A percentile compares a stretch with the other conserved stretches of the same genome.
These are phyloP conservation scores for Epinephelus awoara DNA, from an alignment of 2,797 vertebrate genomes.

Conservation along the genomic window DNA sequence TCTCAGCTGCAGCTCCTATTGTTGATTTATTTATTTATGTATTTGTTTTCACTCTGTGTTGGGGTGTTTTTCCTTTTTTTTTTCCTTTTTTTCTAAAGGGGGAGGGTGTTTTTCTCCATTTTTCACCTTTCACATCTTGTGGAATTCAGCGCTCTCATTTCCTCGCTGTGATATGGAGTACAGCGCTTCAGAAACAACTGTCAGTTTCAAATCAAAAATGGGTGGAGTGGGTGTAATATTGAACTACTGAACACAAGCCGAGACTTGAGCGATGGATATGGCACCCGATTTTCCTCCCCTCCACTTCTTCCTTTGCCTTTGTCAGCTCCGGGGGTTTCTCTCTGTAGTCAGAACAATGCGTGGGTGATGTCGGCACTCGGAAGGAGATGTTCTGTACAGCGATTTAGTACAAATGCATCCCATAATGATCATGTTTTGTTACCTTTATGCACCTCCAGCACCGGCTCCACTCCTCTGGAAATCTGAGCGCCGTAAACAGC, in stretches of 20 bases:
- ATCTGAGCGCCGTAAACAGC: slow-evolving; percentile 75
- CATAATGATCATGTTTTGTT: slow-evolving; percentile 90
- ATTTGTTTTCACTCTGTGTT: slow-evolving; percentile 85
- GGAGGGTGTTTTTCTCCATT: slow-evolving; percentile 70
- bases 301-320: slow-evolving; percentile 81
- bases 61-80: slow-evolving; percentile 69
- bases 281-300: slow-evolving; percentile 77
- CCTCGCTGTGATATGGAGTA: slow-evolving; percentile 84
- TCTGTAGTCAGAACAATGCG: slow-evolving; percentile 87
- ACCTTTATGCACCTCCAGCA: slow-evolving; percentile 83
- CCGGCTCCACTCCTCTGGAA: slow-evolving; percentile 74
- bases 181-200: slow-evolving; percentile 85
- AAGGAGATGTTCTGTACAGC: slow-evolving; percentile 86
- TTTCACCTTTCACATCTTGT: slow-evolving; percentile 83
- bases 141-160: slow-evolving; percentile 83
- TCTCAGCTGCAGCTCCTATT: slow-evolving; percentile 73
- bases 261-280: slow-evolving; percentile 80
- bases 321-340: slow-evolving; percentile 87
- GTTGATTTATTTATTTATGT: slow-evolving; percentile 88
- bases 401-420: slow-evolving; percentile 88
- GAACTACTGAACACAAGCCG: slow-evolving; percentile 83
- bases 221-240: slow-evolving; percentile 83
- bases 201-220: slow-evolving; percentile 87
- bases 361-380: slow-evolving; percentile 85
- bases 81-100: slow-evolving; percentile 51